A percentile compares a stretch with the other conserved stretches of the same genome.
phyloP scores from a whole-genome alignment of 2,113 vertebrate species.

The Steatornis caripensis region DNA sequence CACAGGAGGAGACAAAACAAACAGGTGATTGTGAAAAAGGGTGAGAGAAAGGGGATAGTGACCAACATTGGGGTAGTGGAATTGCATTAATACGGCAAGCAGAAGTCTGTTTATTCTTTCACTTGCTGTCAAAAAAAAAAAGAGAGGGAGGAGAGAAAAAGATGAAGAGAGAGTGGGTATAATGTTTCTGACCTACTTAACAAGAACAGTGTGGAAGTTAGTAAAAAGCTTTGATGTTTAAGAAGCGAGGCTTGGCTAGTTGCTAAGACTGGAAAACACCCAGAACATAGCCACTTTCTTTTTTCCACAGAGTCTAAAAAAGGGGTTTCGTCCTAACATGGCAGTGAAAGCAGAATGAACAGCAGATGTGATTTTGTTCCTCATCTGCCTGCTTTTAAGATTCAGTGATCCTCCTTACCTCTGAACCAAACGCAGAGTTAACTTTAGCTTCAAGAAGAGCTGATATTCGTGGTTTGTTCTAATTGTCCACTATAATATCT shows the following conservation, averaged over 20 bases:
- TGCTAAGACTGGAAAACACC: not conserved
- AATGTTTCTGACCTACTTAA: not conserved
- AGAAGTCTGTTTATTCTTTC: not conserved
- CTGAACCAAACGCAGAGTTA: not conserved
- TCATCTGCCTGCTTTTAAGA: not conserved
- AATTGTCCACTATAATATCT: accelerated
- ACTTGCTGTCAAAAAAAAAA: not conserved
- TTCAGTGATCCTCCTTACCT: not conserved
- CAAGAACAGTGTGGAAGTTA: not conserved
- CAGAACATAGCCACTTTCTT: not conserved
- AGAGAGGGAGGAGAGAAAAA: not conserved
- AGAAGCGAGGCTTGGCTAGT: not conserved
- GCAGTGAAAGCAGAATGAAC: not conserved
- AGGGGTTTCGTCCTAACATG: not conserved
- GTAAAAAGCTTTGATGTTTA: not conserved
- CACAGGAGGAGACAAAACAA: not conserved
- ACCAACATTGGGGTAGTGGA: not conserved
- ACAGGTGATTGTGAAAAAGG: not conserved
- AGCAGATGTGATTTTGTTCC: not conserved
- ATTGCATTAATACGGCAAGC: not conserved
- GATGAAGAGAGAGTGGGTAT: not conserved
- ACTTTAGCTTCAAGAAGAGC: not conserved
- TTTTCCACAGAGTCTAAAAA: not conserved
- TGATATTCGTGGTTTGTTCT: not conserved
- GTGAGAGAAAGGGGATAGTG: accelerated